Conservation (phyloP, 2,113 vertebrate genomes). For the Lucifuga dentata region DNA sequence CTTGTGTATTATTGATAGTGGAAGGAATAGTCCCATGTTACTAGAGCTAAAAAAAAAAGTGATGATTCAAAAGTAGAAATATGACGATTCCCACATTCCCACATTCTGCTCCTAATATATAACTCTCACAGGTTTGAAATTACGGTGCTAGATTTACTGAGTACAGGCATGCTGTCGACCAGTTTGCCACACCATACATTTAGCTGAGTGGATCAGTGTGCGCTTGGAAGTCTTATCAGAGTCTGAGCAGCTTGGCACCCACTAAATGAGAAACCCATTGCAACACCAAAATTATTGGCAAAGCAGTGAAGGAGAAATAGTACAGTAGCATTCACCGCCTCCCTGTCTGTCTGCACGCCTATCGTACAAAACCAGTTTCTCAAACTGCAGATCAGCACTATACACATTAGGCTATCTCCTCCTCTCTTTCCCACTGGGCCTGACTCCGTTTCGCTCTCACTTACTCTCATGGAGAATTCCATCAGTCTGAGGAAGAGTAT, state of each 20-base stretch:
- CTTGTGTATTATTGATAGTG: constrained; percentile 25
- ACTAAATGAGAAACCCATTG: constrained; percentile 69
- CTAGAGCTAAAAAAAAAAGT: constrained; percentile 18
- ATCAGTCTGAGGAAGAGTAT: constrained; percentile 5
- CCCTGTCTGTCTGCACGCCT: constrained; percentile 36
- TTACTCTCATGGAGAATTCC: constrained; percentile 18
- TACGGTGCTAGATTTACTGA: constrained; percentile 41
- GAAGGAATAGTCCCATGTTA: constrained; percentile 35
- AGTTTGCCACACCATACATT: constrained; percentile 48
- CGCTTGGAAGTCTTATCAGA: constrained; percentile 71
- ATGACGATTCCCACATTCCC: constrained; percentile 30
- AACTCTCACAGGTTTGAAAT: constrained; percentile 51
- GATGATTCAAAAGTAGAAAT: constrained; percentile 42
- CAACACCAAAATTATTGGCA: constrained; percentile 67
- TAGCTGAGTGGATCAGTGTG: constrained; percentile 61
- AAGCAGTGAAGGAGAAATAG: constrained; percentile 65
- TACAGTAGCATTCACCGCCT: constrained; percentile 45
- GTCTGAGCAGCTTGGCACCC: constrained; percentile 65
- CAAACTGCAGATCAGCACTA: constrained; percentile 65
- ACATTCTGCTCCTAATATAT: constrained; percentile 29
- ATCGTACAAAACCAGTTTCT: constrained; percentile 34
- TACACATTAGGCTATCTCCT: constrained; percentile 37
- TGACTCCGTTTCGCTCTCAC: constrained; percentile 8
- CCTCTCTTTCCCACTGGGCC: constrained; percentile 11
- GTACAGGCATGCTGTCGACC: constrained; percentile 37